phyloP scores from a whole-genome alignment of 2,113 vertebrate species.

The Semicossyphus pulcher region DNA sequence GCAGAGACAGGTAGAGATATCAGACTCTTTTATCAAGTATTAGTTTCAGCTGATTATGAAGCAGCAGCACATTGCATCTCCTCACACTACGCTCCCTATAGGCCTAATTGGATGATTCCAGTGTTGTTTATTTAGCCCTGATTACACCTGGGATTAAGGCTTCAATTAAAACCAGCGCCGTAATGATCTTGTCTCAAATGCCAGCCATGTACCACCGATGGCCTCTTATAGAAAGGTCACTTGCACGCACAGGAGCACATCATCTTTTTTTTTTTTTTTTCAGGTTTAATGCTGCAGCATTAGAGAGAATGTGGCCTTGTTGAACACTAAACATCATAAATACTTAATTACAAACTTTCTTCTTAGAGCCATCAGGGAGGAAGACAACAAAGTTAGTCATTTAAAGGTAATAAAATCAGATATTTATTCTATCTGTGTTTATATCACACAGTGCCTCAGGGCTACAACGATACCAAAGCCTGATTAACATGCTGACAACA shows the following conservation, averaged over 20 bases:
- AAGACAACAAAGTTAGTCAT: constrained; percentile 78
- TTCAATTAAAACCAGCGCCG: constrained; percentile 73
- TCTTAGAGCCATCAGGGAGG: constrained; percentile 67
- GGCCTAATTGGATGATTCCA: constrained; percentile 71
- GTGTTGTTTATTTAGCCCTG: constrained; percentile 76
- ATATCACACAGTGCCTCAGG: constrained; percentile 71
- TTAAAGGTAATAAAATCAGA: constrained; percentile 77
- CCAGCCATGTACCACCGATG: constrained; percentile 55
- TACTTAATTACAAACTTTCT: constrained; percentile 75
- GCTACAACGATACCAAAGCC: constrained; percentile 69
- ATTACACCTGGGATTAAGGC: constrained; percentile 79
- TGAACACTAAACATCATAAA: constrained; percentile 74
- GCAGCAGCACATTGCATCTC: constrained; percentile 56
- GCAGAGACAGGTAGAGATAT: constrained; percentile 66
- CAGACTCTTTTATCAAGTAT: constrained; percentile 67
- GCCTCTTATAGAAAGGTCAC: constrained; percentile 72
- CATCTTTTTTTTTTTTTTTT: constrained; percentile 26
- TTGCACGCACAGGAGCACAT: constrained; percentile 5
- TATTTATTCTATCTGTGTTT: constrained; percentile 80
- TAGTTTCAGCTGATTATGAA: constrained; percentile 73
- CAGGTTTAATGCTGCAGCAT: constrained; percentile 27
- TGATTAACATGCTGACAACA: constrained; percentile 77
- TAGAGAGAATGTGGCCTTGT: constrained; percentile 57
- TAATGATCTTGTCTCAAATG: constrained; percentile 79
- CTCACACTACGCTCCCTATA: constrained; percentile 51